phyloP scores from a whole-genome alignment of 2,797 vertebrate species.

The Gymnothorax reevesii region DNA sequence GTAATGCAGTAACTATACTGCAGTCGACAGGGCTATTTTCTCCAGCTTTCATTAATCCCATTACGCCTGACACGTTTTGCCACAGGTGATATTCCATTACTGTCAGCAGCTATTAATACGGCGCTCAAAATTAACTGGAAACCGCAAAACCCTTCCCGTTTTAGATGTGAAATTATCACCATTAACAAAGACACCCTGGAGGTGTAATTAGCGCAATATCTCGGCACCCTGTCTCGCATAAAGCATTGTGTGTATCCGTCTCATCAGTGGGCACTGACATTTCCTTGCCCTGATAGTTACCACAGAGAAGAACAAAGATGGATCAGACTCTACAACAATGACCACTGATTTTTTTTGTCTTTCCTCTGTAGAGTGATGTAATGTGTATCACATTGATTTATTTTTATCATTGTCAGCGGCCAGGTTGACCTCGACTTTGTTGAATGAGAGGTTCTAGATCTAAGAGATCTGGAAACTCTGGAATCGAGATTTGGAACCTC shows the following conservation, averaged over 20 bases:
- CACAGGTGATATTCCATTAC: constrained; percentile 53
- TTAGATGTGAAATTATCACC: constrained; percentile 51
- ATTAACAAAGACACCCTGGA: constrained; percentile 49
- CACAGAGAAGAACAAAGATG: background rate
- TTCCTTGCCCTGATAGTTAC: background rate
- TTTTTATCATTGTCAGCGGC: too few relatives aligned
- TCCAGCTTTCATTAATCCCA: constrained; percentile 39
- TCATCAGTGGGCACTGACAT: background rate
- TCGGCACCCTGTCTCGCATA: constrained; percentile 28
- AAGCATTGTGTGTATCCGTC: constrained; percentile 3
- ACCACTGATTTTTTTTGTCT: background rate
- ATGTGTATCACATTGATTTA: too few relatives aligned
- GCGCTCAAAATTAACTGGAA: constrained; percentile 44
- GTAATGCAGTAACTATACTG: background rate
- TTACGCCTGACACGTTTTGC: constrained; percentile 41
- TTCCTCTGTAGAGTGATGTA: too few relatives aligned
- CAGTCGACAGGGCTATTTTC: constrained; percentile 26
- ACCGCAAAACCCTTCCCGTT: constrained; percentile 37
- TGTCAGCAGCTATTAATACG: constrained; percentile 51
- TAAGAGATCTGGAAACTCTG: too few relatives aligned
- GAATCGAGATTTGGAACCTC: too few relatives aligned
- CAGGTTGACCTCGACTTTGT: too few relatives aligned
- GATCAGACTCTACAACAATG: background rate
- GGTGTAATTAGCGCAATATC: constrained; percentile 56
- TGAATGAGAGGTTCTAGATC: too few relatives aligned